phyloP scores from a whole-genome alignment of 2,888 invertebrate genomes.

The Hirtodrosophila cameraria region DNA sequence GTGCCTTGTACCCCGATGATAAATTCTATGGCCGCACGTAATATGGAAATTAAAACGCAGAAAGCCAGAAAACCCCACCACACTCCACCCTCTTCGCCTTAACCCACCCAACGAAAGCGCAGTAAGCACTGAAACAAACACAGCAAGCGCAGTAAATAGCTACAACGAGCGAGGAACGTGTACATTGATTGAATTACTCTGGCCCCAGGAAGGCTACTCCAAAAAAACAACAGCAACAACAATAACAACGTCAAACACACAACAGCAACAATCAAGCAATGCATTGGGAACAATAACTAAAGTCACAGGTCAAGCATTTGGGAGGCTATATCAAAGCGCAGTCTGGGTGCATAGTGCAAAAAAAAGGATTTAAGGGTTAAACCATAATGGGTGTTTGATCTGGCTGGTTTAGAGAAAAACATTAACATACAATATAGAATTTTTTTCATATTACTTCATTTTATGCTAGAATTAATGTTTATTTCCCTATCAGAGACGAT shows the following conservation, averaged over 20 bases:
- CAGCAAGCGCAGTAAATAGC: slow-evolving; percentile 20
- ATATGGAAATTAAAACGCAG: slow-evolving; percentile 75
- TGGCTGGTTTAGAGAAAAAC: slow-evolving; percentile 2
- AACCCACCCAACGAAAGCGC: slow-evolving; percentile 5
- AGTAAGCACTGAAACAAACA: background rate
- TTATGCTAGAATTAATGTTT: no score
- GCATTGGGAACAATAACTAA: slow-evolving; percentile 17
- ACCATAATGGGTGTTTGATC: slow-evolving; percentile 5
- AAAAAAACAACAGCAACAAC: slow-evolving; percentile 10
- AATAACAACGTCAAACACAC: background rate
- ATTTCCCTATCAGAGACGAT: no score
- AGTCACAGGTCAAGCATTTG: slow-evolving; percentile 34
- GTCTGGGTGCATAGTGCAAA: background rate
- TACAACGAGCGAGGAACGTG: slow-evolving; percentile 20
- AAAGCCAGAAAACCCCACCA: slow-evolving; percentile 6
- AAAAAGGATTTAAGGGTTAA: background rate
- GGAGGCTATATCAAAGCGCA: slow-evolving; percentile 7
- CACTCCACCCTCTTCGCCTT: background rate
- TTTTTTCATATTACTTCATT: background rate
- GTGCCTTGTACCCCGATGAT: slow-evolving; percentile 57
- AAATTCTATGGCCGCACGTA: slow-evolving; percentile 77
- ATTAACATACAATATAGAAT: no score
- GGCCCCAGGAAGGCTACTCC: slow-evolving; percentile 20
- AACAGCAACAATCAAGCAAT: slow-evolving; percentile 7
- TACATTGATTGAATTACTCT: slow-evolving; percentile 63